Percentiles rank a stretch among this genome's conserved stretches.
Conservation (phyloP, 2,888 invertebrate genomes). For the Myathropa florea region DNA sequence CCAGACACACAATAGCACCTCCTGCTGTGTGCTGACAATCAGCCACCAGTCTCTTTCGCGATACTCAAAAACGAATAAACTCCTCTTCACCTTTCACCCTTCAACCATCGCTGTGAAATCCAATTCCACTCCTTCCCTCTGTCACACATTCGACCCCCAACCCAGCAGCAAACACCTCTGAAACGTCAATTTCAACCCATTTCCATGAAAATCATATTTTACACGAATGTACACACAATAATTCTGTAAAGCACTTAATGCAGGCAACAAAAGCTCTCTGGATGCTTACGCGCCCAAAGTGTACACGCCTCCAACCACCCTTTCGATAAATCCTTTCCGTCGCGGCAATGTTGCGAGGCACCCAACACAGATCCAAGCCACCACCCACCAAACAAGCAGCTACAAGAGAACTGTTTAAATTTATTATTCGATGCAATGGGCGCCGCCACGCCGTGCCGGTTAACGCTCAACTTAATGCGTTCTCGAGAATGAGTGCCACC, state of each 20-base stretch:
- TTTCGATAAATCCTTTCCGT: constrained; percentile 13
- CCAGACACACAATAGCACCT: neutral
- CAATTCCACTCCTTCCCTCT: constrained; percentile 16
- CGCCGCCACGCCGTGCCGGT: neutral
- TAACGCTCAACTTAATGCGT: constrained; percentile 38
- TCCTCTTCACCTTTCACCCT: neutral
- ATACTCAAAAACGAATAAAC: neutral
- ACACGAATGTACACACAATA: constrained; percentile 12
- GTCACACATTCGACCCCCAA: neutral
- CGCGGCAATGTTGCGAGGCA: constrained; percentile 5
- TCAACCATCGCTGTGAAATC: neutral
- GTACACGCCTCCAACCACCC: neutral
- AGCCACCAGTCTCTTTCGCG: neutral
- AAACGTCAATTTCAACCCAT: constrained; percentile 40
- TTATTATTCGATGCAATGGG: constrained; percentile 2
- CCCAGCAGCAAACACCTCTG: neutral
- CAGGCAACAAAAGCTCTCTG: neutral
- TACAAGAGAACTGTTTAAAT: neutral
- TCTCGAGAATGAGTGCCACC: neutral
- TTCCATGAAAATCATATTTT: constrained; percentile 44
- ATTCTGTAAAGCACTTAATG: constrained; percentile 8
- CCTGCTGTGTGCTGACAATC: constrained; percentile 4
- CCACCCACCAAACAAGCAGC: neutral
- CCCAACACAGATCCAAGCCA: neutral
- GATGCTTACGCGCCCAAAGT: neutral